A percentile compares a stretch with the other conserved stretches of the same genome.
phyloP scores from a whole-genome alignment of 1,140 invertebrate species.

The Papilio dardanus region DNA sequence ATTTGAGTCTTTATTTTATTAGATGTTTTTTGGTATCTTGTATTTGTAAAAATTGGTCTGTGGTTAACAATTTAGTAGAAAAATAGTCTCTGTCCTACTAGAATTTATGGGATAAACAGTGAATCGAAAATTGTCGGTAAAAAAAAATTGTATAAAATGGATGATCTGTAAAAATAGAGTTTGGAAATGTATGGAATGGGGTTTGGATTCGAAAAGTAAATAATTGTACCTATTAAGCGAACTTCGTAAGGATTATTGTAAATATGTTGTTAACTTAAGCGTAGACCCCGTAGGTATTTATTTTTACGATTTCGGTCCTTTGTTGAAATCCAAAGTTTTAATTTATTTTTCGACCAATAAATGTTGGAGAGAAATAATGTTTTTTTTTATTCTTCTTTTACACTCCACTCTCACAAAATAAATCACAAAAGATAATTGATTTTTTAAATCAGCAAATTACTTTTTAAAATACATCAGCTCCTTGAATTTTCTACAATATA shows the following conservation, averaged over 20 bases:
- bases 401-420: not conserved
- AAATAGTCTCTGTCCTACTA: slow-evolving; percentile 46
- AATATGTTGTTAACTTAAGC: slow-evolving; percentile 75
- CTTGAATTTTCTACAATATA: not conserved
- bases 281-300: slow-evolving; percentile 79
- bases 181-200: slow-evolving; percentile 42
- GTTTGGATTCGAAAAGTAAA: slow-evolving; percentile 55
- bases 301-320: slow-evolving; percentile 79
- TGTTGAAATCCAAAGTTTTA: slow-evolving; percentile 81
- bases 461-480: not conserved
- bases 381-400: slow-evolving; percentile 53
- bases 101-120: slow-evolving; percentile 52
- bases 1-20: not conserved
- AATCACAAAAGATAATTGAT: no score
- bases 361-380: slow-evolving; percentile 79
- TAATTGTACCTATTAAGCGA: slow-evolving; percentile 72
- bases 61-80: not conserved
- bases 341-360: slow-evolving; percentile 83
- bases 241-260: slow-evolving; percentile 63
- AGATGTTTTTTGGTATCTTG: not conserved
- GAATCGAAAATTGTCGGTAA: slow-evolving; percentile 37
- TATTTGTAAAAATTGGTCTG: not conserved
- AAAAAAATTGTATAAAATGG: slow-evolving; percentile 58
- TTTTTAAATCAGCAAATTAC: not conserved
- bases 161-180: slow-evolving; percentile 69